Evolutionary conservation across 2,113 vertebrate genomes (phyloP).

Genomic region (Gobio gobio): DNA sequence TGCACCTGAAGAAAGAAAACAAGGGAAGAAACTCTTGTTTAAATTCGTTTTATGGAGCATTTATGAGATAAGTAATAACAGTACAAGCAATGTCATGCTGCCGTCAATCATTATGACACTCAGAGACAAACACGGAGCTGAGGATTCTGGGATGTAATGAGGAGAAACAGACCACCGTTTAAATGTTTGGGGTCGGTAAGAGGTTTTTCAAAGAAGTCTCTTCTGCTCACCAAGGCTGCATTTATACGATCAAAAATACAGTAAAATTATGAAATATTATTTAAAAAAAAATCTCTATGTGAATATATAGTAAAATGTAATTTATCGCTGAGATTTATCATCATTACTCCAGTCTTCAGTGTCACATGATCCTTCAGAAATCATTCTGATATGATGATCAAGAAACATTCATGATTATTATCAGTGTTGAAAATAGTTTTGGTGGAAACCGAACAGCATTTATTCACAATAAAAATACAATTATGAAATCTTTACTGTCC

Average conservation of each 20-base stretch:
- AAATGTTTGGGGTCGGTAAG: neutral
- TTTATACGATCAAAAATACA: neutral
- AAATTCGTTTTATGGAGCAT: neutral
- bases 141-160: slow-evolving; percentile 54
- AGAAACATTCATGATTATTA: neutral
- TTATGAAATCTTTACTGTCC: neutral
- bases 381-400: neutral
- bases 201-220: neutral
- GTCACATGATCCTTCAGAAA: neutral
- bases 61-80: slow-evolving; percentile 56
- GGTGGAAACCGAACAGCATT: neutral
- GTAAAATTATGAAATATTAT: neutral
- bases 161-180: slow-evolving; percentile 23
- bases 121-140: slow-evolving; percentile 43
- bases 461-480: neutral
- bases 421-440: neutral
- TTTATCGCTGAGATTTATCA: neutral
- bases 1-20: slow-evolving; percentile 88
- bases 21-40: neutral
- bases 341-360: neutral
- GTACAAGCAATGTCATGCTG: slow-evolving; percentile 33
- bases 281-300: no score
- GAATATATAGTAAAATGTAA: neutral
- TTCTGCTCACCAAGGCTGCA: neutral
- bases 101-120: slow-evolving; percentile 35